Evolutionary conservation across 2,113 vertebrate species (phyloP).

Genomic region (Terrapene triunguis): DNA sequence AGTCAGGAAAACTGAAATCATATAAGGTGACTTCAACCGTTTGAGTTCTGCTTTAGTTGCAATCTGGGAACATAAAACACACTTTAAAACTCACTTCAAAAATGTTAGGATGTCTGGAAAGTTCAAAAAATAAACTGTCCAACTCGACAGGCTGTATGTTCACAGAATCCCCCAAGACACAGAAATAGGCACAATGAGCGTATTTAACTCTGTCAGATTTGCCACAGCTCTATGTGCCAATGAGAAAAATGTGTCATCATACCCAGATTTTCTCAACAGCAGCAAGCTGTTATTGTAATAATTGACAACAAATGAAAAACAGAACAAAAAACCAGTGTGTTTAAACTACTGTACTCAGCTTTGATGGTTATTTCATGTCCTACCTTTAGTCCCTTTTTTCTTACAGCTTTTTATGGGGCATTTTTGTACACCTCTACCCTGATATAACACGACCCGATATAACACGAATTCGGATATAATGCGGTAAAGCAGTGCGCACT

Average conservation of each 20-base stretch:
- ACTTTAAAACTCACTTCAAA: background rate
- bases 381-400: background rate
- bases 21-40: background rate
- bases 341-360: background rate
- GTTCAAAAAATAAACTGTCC: background rate
- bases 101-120: background rate
- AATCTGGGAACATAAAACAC: background rate
- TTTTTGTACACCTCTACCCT: background rate
- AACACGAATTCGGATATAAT: too few species aligned
- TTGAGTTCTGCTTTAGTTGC: background rate
- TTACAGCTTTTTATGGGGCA: background rate
- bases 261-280: background rate
- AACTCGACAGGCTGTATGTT: background rate
- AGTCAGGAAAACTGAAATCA: background rate
- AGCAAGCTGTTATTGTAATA: background rate
- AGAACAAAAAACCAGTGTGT: background rate
- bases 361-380: background rate
- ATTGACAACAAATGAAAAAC: background rate
- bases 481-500: too few species aligned
- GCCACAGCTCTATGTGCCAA: background rate
- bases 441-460: too few species aligned
- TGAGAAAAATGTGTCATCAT: background rate
- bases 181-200: accelerated
- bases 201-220: background rate
- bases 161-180: background rate